Evolutionary conservation across 2,888 invertebrate genomes (phyloP).

Genomic region (Synanthedon myopaeformis): DNA sequence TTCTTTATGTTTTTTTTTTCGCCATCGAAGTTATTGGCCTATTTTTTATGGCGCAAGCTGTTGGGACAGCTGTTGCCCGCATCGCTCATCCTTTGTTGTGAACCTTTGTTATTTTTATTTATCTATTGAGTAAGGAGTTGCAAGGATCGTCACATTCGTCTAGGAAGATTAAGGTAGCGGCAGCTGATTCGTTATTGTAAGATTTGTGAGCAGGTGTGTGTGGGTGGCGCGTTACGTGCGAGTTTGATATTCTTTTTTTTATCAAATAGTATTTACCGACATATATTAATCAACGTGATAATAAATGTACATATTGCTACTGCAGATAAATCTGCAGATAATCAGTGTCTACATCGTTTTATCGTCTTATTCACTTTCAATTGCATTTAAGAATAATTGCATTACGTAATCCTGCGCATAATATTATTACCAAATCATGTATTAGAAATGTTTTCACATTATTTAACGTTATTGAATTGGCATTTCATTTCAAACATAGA

Average conservation of each 20-base stretch:
- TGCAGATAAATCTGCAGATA: no score
- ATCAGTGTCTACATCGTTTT: no score
- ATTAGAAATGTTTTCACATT: no score
- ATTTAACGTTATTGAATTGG: no score
- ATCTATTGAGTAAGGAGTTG: constrained; percentile 3
- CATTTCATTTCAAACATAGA: no score
- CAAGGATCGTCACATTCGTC: constrained; percentile 29
- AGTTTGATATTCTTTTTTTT: constrained; percentile 10
- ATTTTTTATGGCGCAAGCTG: constrained; percentile 69
- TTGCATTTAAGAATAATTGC: no score
- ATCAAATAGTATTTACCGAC: neutral
- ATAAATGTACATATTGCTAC: no score
- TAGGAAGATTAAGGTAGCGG: constrained; percentile 38
- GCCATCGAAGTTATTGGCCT: constrained; percentile 67
- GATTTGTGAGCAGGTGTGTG: constrained; percentile 47
- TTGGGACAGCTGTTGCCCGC: constrained; percentile 54
- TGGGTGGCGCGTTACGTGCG: constrained; percentile 34
- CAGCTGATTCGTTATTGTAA: constrained; percentile 42
- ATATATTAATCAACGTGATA: no score
- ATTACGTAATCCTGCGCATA: no score
- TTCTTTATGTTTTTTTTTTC: constrained; percentile 58
- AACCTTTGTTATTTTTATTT: constrained; percentile 36
- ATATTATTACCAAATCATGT: no score
- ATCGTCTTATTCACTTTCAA: no score
- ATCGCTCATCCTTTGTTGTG: constrained; percentile 19